Base-by-base conservation (phyloP, 2,888 invertebrate genomes). In the Parascotia fuliginaria region DNA sequence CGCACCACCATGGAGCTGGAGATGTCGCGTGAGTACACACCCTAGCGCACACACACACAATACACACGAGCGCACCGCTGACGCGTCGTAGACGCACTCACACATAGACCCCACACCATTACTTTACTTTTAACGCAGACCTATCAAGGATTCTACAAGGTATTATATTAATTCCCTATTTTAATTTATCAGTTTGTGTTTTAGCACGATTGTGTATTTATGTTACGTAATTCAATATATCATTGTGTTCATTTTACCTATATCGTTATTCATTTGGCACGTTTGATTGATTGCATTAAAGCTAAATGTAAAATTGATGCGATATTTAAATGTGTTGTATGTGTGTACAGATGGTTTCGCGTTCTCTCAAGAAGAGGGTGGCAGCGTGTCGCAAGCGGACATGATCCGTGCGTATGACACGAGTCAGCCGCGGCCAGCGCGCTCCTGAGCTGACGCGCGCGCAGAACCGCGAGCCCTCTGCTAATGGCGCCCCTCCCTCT, bases 361-460 rank as follows among this genome's bases (percentile, higher is more conserved):
- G 68, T 99, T 99, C 93, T 99, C 99, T 34, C 99, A 99, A 95
- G 99, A 99, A 92, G 99, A 99, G 93, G 97, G 98, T 81, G 98
- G 98, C 66, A 97, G 96, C 74, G 97, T 99, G 61, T 96, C 97
- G 42, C 97, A 99, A 93, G 96, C 98, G 66, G 97, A 97, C 80
- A 95, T 99, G 82, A 98, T 99, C 85, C 95, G 99, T 83, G 97
- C 97, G 42, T 99, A 99, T 95, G 97, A 99, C 93, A 98, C 98
- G 71, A 97, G 96, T 81, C 94, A 95, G 84, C 97, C 96, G 85
- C 95, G 97, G 86, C 95, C 95, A 70, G 95, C 94, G 80, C 96
- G 95, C 87, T 94, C 94, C 93, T 95, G 81, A 87, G 86, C 79
- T 77, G 81, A 74, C 75, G 36, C 24, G 6, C 7, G 1, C 27